Conservation (phyloP, 2,797 vertebrate genomes). For the Cyprinella venusta region DNA sequence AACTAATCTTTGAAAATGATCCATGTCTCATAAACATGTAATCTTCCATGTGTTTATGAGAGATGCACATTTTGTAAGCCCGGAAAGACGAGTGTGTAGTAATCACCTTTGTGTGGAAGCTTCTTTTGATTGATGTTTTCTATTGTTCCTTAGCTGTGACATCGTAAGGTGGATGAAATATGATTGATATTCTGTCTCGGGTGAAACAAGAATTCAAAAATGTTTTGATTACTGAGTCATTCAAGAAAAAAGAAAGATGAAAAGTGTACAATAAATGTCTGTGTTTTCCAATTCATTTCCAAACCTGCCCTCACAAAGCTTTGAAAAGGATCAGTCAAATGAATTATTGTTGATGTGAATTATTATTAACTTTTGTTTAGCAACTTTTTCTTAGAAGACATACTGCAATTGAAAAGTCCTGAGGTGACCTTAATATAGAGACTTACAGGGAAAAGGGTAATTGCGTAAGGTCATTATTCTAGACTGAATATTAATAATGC, state of each 20-base stretch:
- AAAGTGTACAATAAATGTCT: not conserved
- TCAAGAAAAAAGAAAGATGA: no score
- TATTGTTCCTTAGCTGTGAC: conserved; percentile 39
- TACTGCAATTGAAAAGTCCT: conserved; percentile 4
- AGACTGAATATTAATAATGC: not conserved
- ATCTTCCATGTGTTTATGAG: conserved; percentile 62
- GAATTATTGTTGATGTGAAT: not conserved
- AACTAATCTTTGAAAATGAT: conserved; percentile 52
- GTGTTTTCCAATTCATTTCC: conserved; percentile 46
- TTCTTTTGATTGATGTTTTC: conserved; percentile 62
- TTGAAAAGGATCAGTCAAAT: not conserved
- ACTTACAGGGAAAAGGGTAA: conserved; percentile 3
- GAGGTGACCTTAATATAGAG: conserved; percentile 3
- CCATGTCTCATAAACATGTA: conserved; percentile 60
- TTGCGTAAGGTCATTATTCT: no score
- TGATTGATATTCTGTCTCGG: conserved; percentile 13
- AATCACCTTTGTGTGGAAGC: conserved; percentile 50
- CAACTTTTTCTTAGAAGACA: not conserved
- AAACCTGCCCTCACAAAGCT: not conserved
- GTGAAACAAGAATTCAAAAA: not conserved
- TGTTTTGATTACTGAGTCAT: conserved; percentile 11
- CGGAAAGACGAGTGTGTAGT: conserved; percentile 37
- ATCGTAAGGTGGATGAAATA: conserved; percentile 40
- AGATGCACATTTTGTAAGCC: conserved; percentile 35
- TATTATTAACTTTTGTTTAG: not conserved